These are phyloP conservation scores for Oreochromis mossambicus DNA, from an alignment of 2,797 vertebrate species.

Conservation along the genomic window DNA sequence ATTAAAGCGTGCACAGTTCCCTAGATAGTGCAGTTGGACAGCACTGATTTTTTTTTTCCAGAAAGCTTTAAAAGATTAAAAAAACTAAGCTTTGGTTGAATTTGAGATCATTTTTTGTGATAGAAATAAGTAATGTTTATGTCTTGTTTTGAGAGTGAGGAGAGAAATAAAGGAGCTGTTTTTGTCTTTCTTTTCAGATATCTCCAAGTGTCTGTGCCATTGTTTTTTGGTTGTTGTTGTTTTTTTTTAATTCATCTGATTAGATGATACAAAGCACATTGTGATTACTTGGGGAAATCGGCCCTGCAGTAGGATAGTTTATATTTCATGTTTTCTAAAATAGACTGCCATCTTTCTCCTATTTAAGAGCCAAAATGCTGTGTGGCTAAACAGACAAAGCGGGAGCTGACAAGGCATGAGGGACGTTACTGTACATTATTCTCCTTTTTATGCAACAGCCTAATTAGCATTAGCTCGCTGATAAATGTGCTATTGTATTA, in stretches of 20 bases:
- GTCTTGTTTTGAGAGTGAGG: not conserved
- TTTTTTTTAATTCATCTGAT: not conserved
- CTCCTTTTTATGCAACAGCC: constrained; percentile 53
- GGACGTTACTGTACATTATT: constrained; percentile 57
- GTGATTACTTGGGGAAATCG: not conserved
- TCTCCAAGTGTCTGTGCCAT: not conserved
- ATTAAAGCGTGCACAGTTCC: constrained; percentile 27
- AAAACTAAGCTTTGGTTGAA: constrained; percentile 7
- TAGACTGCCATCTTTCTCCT: not conserved
- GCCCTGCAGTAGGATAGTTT: not conserved
- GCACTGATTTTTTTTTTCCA: not conserved
- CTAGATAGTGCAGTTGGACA: not conserved
- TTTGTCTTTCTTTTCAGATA: not conserved
- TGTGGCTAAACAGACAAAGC: constrained; percentile 14
- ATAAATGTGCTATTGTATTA: constrained; percentile 64
- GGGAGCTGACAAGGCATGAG: constrained; percentile 23
- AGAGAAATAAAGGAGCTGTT: not conserved
- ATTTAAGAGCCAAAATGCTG: not conserved
- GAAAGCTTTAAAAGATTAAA: constrained; percentile 6
- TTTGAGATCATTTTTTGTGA: constrained; percentile 4
- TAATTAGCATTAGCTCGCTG: constrained; percentile 63
- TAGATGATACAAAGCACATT: not conserved
- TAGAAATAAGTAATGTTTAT: not conserved
- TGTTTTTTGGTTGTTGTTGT: not conserved
- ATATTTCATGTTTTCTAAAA: not conserved